Evolutionary conservation across 2,797 vertebrate species (phyloP), one percentile per base, ranked within the genome.

Genomic region (Botia almorhae): DNA sequence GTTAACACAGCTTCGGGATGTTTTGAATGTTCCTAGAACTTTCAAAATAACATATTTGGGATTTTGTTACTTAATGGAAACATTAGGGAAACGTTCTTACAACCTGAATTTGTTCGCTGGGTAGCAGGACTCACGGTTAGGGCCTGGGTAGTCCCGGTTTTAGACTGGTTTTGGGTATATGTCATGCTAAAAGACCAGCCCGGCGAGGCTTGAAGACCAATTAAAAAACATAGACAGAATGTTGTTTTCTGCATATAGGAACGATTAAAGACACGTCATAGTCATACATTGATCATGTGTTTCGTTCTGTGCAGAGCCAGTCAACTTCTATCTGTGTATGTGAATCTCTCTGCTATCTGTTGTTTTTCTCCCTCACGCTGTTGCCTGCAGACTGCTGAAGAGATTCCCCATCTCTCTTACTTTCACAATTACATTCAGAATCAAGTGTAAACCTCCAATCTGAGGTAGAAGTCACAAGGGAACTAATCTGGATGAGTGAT

Each of bases 401-500:
- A n/a, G 43, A 23, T 48, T 82, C 14, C 0, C 58, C 12, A 14
- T 12, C 33, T 68, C 69, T 51, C 26, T 74, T 67, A 68, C 39
- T 12, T 29, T 79, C 55, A 60, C 69, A 69, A 56, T 73, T 75
- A 46, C 72, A 61, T 64, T 61, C 76, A 19, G 76, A 69, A 74
- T 69, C 63, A 74, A 78, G 72, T 61, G 77, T 71, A 55, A 77
- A 75, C 56, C 48, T 68, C 14, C 36, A 76, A 83, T 82, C 63
- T 69, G 19, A 82, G 55, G 76, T 51, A 11, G 50, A 60, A 73
- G 69, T 74, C 71, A 74, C 50, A 39, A n/a, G 76, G 71, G 81
- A 83, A 61, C 70, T 69, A 80, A 80, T 75, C 70, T 83, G 56
- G 33, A 71, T 73, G 46, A 69, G 81, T 83, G 76, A 75, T 83